Percentiles rank a stretch among this genome's conserved stretches.
Evolutionary conservation across 2,888 invertebrate species (phyloP).

Genomic region (Dascillus cervinus): DNA sequence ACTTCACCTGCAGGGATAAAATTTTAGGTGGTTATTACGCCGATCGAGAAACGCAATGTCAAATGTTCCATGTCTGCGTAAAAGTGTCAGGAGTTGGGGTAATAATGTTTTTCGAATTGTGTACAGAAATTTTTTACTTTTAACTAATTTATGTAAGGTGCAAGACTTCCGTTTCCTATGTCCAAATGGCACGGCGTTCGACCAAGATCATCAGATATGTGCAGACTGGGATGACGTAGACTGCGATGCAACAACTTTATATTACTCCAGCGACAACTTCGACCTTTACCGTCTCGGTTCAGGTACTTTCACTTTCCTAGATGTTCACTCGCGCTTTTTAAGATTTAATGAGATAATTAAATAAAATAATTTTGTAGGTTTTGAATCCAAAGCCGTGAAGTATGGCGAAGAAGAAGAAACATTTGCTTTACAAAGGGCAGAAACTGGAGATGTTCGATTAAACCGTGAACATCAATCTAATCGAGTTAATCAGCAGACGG

Average conservation of each 20-base stretch:
- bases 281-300: constrained; percentile 78
- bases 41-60: constrained; percentile 78
- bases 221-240: constrained; percentile 88
- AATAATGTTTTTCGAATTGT: constrained; percentile 29
- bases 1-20: constrained; percentile 75
- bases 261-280: constrained; percentile 75
- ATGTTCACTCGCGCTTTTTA: neutral
- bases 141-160: constrained; percentile 43
- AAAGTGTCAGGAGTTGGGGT: constrained; percentile 71
- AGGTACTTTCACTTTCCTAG: constrained; percentile 38
- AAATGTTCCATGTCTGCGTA: constrained; percentile 85
- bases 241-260: constrained; percentile 73
- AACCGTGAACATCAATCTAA: constrained; percentile 38
- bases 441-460: constrained; percentile 50
- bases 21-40: constrained; percentile 85
- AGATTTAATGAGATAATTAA: neutral
- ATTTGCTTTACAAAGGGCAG: constrained; percentile 65
- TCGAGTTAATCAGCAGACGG: constrained; percentile 39
- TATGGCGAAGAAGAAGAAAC: constrained; percentile 62
- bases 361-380: constrained; percentile 40
- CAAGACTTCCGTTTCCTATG: constrained; percentile 82
- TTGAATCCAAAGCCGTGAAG: constrained; percentile 58
- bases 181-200: constrained; percentile 84
- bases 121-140: constrained; percentile 1
- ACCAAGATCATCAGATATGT: constrained; percentile 87